These are phyloP conservation scores for Teinopalpus imperialis DNA, from an alignment of 2,888 invertebrate species.

Conservation along the genomic window DNA sequence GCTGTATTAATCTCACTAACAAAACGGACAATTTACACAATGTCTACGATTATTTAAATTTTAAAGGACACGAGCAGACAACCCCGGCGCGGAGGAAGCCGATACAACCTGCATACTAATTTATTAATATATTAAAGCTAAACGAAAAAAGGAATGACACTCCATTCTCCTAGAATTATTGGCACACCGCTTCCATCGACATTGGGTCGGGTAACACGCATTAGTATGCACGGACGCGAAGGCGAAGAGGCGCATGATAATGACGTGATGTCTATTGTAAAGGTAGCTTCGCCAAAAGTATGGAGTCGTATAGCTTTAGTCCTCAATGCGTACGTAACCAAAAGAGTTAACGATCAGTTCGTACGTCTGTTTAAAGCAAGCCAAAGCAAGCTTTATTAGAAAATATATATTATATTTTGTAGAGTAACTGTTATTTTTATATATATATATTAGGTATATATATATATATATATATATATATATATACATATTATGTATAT, in stretches of 20 bases:
- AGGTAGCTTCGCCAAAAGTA: conserved; percentile 62
- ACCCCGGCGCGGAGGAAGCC: conserved; percentile 54
- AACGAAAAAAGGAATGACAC: conserved; percentile 46
- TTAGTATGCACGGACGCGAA: conserved; percentile 63
- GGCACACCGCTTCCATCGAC: conserved; percentile 33
- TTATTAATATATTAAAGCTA: conserved; percentile 49
- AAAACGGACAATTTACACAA: conserved; percentile 21
- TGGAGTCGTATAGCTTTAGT: conserved; percentile 35
- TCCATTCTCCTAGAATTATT: conserved; percentile 30
- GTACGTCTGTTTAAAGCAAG: conserved; percentile 23
- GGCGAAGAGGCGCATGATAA: conserved; percentile 58
- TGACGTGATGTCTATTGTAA: conserved; percentile 53
- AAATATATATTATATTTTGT: too few relatives aligned
- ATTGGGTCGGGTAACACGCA: conserved; percentile 44
- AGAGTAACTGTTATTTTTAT: too few relatives aligned
- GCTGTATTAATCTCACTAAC: conserved; percentile 9
- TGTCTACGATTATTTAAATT: conserved; percentile 52
- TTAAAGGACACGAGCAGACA: conserved; percentile 59
- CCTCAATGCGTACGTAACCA: conserved; percentile 43
- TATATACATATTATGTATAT: too few relatives aligned
- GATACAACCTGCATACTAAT: conserved; percentile 65
- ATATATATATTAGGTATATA: too few relatives aligned
- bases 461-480: too few relatives aligned
- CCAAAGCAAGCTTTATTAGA: not conserved
- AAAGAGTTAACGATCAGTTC: conserved; percentile 45